Evolutionary conservation across 1,140 invertebrate species (phyloP), one percentile per base, ranked within the genome.

Genomic region (Latrodectus geometricus): DNA sequence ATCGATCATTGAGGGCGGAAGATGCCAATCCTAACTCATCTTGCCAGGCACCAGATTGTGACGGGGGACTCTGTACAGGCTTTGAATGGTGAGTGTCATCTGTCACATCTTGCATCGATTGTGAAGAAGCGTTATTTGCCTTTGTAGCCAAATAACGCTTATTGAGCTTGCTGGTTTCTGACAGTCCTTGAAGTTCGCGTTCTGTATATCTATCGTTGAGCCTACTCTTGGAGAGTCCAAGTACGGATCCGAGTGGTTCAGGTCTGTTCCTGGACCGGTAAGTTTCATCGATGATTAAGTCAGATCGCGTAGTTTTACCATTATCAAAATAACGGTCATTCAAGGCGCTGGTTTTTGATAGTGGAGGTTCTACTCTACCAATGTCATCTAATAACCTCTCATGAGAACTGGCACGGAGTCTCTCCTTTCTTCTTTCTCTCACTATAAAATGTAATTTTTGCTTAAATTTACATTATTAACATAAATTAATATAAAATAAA

Each of bases 251-350:
- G 5, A 78, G 11, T 2, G 76, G 54, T 66, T 73, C 76, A 0
- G 85, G 75, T 14, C 69, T 49, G 8, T 76, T 20, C 14, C 21
- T 21, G 12, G 68, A 65, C 17, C 50, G n/a, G 8, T 17, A n/a
- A 8, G 49, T n/a, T 4, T 79, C 75, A 7, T 77, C 66, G 20
- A 77, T 50, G 52, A 88, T 56, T 2, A 80, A 95, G 96, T 89
- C 96, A 93, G 83, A 95, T 96, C 9, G 96, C 93, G 50, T 94
- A 93, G 91, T 96, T 95, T 73, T 72, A 69, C 90, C 88, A 72
- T 89, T 90, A 78, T 97, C 96, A 89, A 97, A 97, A 90, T 97
- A 97, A 88, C 96, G 92, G 87, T 97, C 96, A 90, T 97, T 97
- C 1, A 97, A 91, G 0, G 96, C 96, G 0, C 96, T 97, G 89